Evolutionary conservation across 2,797 vertebrate genomes (phyloP), one percentile per base, ranked within the genome.

Genomic region (Amazona ochrocephala): DNA sequence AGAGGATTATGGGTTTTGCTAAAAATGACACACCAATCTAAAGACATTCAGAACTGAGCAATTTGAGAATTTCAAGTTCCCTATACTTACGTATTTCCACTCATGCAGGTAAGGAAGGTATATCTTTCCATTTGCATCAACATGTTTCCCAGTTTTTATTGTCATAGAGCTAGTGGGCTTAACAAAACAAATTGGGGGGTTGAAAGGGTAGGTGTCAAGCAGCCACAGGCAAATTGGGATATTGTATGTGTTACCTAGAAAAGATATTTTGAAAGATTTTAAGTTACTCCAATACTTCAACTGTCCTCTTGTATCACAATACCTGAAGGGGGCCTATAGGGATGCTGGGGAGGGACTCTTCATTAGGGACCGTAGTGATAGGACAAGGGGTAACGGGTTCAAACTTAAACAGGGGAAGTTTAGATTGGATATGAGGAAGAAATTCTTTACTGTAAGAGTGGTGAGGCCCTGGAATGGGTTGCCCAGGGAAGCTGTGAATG

Each of bases 121-220:
- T 94, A 99, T 99, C 95, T 99, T 99, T 81, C 99, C 99, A 58
- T 99, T 99, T 87, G 99, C 99, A 96, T 99, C 99, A 23, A 99
- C 99, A 88, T 99, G 99, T 70, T 99, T 99, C 89, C 99, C 99
- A 64, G 99, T 99, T 98, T 99, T 99, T 96, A 99, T 99, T 97
- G 99, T 99, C 99, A 99, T 99, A 65, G 99, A 98, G 92, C 98
- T 99, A 93, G 99, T 99, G 88, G 99, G 99, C 97, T 99, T 99
- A 90, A 99, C 99, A 97, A 99, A 99, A 98, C 99, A 99, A 96
- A 99, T 99, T 26, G 99, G 99, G 22, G 99, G 99, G 84, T 99
- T 99, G 98, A 98, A 99, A 53, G 99, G 99, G 95, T 99, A 99
- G 10, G 99, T 99, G 97, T 99, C 99, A 98, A 99, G 97, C 88